These are phyloP conservation scores for Phocides pigmalion DNA, from an alignment of 1,140 invertebrate genomes.

Conservation along the genomic window DNA sequence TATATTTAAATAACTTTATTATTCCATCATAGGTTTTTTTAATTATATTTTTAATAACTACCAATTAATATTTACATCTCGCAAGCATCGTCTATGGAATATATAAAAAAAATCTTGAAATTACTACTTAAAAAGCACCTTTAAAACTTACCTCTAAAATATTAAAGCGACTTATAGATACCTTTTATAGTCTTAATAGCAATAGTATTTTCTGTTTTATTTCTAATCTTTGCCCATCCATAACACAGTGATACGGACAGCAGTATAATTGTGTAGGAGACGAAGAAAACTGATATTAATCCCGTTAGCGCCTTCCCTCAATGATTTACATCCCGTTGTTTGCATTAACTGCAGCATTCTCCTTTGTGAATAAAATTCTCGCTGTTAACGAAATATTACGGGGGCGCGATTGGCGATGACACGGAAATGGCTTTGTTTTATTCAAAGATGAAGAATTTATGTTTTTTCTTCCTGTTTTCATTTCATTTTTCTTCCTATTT, in stretches of 20 bases:
- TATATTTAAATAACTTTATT: no score
- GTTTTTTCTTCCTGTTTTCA: slow-evolving; percentile 11
- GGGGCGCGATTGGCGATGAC: slow-evolving; percentile 4
- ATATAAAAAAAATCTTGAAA: no score
- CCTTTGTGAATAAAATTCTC: slow-evolving; percentile 39
- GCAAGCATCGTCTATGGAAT: no score
- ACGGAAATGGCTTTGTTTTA: slow-evolving; percentile 18
- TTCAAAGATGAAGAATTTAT: slow-evolving; percentile 19
- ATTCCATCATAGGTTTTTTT: no score
- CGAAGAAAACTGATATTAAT: slow-evolving; percentile 79
- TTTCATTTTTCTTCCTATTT: no score
- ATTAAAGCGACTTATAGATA: no score
- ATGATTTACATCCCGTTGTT: slow-evolving; percentile 66
- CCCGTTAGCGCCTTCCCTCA: slow-evolving; percentile 63
- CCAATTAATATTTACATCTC: no score
- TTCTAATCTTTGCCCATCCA: slow-evolving; percentile 56
- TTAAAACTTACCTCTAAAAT: no score
- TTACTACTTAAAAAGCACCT: no score
- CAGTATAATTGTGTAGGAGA: slow-evolving; percentile 67
- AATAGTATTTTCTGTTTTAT: slow-evolving; percentile 8
- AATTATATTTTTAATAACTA: no score
- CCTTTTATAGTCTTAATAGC: no score
- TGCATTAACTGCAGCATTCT: slow-evolving; percentile 46
- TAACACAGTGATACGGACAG: slow-evolving; percentile 68
- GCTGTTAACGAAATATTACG: slow-evolving; percentile 12